Evolutionary conservation across 2,113 vertebrate genomes (phyloP).

Genomic region (Tragelaphus scriptus): DNA sequence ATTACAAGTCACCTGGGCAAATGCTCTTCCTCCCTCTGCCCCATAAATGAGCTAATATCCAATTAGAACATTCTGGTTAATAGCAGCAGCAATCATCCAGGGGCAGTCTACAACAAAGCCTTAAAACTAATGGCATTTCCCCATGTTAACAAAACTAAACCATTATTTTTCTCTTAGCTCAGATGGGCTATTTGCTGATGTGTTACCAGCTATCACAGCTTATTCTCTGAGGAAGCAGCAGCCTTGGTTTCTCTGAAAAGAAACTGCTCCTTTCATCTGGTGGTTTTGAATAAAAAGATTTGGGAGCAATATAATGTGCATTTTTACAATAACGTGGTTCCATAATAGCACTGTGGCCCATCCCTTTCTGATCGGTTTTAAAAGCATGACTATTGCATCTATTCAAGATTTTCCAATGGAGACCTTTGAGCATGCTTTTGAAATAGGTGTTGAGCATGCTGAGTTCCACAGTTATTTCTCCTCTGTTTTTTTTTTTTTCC

Average conservation of each 20-base stretch:
- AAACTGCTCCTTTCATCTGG: conserved; percentile 45
- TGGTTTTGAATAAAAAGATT: conserved; percentile 12
- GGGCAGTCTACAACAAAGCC: neutral
- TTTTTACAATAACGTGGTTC: neutral
- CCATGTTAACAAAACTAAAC: neutral
- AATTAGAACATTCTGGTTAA: conserved; percentile 25
- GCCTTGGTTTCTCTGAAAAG: conserved; percentile 51
- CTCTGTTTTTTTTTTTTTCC: neutral
- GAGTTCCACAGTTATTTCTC: neutral
- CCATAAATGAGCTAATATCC: conserved; percentile 30
- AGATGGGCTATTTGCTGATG: conserved; percentile 33
- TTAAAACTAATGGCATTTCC: neutral
- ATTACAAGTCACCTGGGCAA: conserved; percentile 66
- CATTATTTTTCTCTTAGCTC: conserved; percentile 10
- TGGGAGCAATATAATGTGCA: conserved; percentile 16
- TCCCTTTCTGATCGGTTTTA: rapidly evolving
- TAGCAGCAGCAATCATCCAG: neutral
- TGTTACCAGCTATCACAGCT: conserved; percentile 32
- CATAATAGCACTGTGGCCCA: rapidly evolving
- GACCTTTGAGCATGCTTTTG: neutral
- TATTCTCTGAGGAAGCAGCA: conserved; percentile 47
- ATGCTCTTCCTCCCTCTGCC: conserved; percentile 38
- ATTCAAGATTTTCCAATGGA: neutral
- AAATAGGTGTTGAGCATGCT: neutral
- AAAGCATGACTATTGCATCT: neutral